Evolutionary conservation across 2,797 vertebrate genomes (phyloP), one percentile per base, ranked within the genome.

Genomic region (Anas bahamensis): DNA sequence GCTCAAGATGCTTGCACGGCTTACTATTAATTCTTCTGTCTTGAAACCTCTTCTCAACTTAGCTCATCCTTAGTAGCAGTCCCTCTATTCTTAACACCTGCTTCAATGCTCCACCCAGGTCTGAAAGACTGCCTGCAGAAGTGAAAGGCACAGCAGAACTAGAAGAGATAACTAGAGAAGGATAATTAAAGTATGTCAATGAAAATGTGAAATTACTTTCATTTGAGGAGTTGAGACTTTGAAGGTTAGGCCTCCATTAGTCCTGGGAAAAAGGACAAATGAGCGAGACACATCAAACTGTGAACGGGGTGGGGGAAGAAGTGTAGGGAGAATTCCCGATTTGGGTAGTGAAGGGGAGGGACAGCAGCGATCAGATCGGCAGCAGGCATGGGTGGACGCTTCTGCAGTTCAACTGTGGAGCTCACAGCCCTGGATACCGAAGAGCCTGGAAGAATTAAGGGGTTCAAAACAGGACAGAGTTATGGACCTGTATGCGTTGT

Each of bases 11-110:
- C 28, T 85, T 77, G 53, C 7, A 29, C 5, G 85, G 37, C 26
- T 71, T 60, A 13, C 24, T 83, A 7, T 79, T 76, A n/a, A 83
- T 85, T 75, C 37, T 71, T 86, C 33, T 55, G 21, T 89, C 44
- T 88, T 94, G 53, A 86, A 31, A 89, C 75, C 21, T 85, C 53
- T 64, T 88, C 24, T 79, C 22, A 61, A 33, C 14, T 74, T 86
- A 52, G 17, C 24, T 57, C n/a, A 59, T 50, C 71, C 82, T 76
- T 41, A 64, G 61, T 50, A 77, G 44, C 65, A 74, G 15, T 61
- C 88, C 55, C 85, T 90, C 46, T 6, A 35, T 71, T 93, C 69
- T 78, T 78, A 57, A 77, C 55, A 78, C 37, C 16, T 81, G 55
- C 60, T 79, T 35, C 77, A 10, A 44, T 71, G 71, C 48, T 94